Conservation (phyloP, 2,113 vertebrate genomes). For the Lophochroa leadbeateri region DNA sequence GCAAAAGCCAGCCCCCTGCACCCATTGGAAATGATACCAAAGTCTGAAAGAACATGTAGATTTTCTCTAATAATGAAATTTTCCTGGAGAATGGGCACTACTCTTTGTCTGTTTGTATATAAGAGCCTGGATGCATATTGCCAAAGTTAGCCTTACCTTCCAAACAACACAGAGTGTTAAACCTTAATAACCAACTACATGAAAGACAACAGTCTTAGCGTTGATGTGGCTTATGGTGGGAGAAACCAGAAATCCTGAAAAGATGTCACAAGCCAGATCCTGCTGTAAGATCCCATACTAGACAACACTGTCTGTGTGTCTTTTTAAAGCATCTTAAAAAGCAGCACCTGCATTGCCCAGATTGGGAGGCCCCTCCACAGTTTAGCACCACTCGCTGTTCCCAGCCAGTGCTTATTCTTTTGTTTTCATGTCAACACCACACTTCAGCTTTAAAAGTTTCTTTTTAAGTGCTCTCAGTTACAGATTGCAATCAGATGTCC, state of each 20-base stretch:
- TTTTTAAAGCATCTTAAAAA: not conserved
- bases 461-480: not conserved
- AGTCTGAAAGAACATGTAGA: not conserved
- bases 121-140: not conserved
- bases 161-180: not conserved
- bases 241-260: not conserved
- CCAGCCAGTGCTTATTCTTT: not conserved
- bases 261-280: not conserved
- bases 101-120: not conserved
- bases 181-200: not conserved
- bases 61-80: not conserved
- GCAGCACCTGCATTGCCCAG: not conserved
- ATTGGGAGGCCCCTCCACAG: not conserved
- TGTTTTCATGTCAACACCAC: not conserved
- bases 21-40: not conserved
- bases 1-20: not conserved
- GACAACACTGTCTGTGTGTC: not conserved
- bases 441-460: not conserved
- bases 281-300: not conserved
- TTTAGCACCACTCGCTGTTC: not conserved
- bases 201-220: not conserved
- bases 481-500: not conserved
- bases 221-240: not conserved
- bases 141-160: not conserved
- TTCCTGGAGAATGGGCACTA: not conserved